Evolutionary conservation across 1,140 invertebrate genomes (phyloP), one percentile per base, ranked within the genome.

Genomic region (Dinothrombium tinctorium): DNA sequence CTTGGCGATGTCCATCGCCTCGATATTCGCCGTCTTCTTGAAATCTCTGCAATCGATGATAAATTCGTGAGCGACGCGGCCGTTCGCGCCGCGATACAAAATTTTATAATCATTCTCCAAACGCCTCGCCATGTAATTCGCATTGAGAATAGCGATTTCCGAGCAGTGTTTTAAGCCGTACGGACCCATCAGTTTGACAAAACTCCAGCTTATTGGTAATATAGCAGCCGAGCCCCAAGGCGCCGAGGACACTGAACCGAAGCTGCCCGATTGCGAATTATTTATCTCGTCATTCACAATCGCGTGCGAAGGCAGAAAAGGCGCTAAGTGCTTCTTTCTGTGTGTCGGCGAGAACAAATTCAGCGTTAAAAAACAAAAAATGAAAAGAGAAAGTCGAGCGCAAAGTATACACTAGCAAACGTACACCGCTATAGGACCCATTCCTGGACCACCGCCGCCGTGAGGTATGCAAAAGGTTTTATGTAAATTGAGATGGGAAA

Each of bases 401-500:
- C 20, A 17, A 42, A 26, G 12, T 38, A 41, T 28, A 8, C 2
- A 25, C 38, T 8, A 12, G 32, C 32, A 45, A 31, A 32, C 28
- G 4, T 12, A 42, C 28, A 95, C 89, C 56, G 82, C 87, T 54
- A 96, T 94, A 0, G 89, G 89, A 35, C 89, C 89, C 76, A 87
- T 84, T 15, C 83, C 84, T 20, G 83, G 83, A 5, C 84, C 84
- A 23, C 83, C 89, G 11, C 89, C 89, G 2, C 92, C 92, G 55
- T 98, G 92, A 2, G 92, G 92, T 54, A 99, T 99, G 54, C 90
- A 96, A 57, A 98, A 98, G 1, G 92, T 99, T 59, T 87, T 87
- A 57, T 87, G 82, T 2, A 95, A 66, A 59, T 96, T 95, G 33
- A 99, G 64, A 69, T 98, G 92, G 0, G 86, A 95, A 0, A 98